Evolutionary conservation across 2,797 vertebrate genomes (phyloP), one percentile per base, ranked within the genome.

Genomic region (Sebastes hubbsi): DNA sequence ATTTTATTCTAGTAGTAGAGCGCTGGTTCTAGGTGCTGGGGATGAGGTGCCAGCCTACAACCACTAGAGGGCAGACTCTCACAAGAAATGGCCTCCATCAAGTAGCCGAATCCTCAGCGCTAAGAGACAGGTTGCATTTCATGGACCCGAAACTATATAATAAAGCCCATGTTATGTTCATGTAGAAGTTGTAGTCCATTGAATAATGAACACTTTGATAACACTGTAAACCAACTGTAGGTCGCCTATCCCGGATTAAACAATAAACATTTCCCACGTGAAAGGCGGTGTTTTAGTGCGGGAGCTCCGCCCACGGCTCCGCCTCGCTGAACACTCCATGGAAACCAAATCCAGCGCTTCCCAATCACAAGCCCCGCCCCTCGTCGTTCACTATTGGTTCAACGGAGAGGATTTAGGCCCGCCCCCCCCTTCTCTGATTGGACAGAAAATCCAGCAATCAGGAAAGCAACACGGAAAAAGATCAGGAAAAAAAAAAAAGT

Each of bases 1-100:
- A 49, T 49, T 20, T 5, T 20, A 61, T 61, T 61, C 30, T 20
- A 20, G 59, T 36, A 24, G 13, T 36, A 63, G 11, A 62, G 32
- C 20, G 30, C 7, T 13, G 63, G 49, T 22, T 46, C 8, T 18
- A 12, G 18, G 4, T 22, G 20, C 7, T 65, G 27, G n/a, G 20
- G 49, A 5, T 18, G 4, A 59, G 16, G 29, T 63, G 29, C 11
- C 30, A n/a, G 22, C 6, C 32, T 38, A 52, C 18, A 36, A 77
- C 79, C 93, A 88, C 85, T 10, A 86, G 92, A 92, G 96, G 94
- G 93, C 96, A 46, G 95, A 92, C 81, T 85, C 95, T 91, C 85
- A 95, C 59, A 95, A 94, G 25, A 83, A 88, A 92, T 82, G 8
- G 16, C 38, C 18, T 56, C 32, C 14, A 55, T 3, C 60, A 4